phyloP scores from a whole-genome alignment of 1,140 invertebrate species.

The Leptinotarsa defecta region DNA sequence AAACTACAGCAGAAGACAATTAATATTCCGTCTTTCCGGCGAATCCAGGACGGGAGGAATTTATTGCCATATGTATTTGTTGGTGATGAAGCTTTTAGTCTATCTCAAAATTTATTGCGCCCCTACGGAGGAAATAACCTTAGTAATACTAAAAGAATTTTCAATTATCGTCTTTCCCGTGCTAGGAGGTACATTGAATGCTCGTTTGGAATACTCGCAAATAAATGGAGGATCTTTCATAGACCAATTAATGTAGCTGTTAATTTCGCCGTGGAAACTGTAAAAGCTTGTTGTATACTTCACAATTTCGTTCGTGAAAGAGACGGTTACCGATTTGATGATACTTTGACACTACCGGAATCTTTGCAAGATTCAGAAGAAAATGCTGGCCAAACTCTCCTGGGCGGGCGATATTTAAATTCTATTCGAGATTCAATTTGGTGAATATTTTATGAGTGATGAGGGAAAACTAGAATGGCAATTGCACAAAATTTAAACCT shows the following conservation, averaged over 20 bases:
- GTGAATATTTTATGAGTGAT: too few relatives aligned
- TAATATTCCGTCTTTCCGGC: neutral
- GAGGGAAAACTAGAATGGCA: neutral
- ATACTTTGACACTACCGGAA: too few relatives aligned
- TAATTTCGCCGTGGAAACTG: slow-evolving; percentile 10
- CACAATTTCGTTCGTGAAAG: slow-evolving; percentile 18
- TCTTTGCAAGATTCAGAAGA: too few relatives aligned
- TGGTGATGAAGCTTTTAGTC: neutral
- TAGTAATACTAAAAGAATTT: neutral
- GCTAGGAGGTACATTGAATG: neutral
- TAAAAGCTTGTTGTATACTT: slow-evolving; percentile 12
- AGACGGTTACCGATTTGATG: neutral
- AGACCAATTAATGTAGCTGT: slow-evolving; percentile 9
- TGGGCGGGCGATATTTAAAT: too few relatives aligned
- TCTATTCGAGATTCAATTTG: too few relatives aligned
- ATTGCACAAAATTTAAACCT: too few relatives aligned
- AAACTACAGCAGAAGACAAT: neutral
- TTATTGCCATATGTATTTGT: slow-evolving; percentile 3
- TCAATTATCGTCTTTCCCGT: neutral
- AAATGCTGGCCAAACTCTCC: too few relatives aligned
- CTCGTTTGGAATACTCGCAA: slow-evolving; percentile 15
- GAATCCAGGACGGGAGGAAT: neutral
- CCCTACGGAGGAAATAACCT: slow-evolving; percentile 10
- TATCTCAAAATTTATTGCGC: neutral
- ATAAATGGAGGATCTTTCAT: slow-evolving; percentile 12